Evolutionary conservation across 2,888 invertebrate genomes (phyloP).

Genomic region (Erebia epiphron): DNA sequence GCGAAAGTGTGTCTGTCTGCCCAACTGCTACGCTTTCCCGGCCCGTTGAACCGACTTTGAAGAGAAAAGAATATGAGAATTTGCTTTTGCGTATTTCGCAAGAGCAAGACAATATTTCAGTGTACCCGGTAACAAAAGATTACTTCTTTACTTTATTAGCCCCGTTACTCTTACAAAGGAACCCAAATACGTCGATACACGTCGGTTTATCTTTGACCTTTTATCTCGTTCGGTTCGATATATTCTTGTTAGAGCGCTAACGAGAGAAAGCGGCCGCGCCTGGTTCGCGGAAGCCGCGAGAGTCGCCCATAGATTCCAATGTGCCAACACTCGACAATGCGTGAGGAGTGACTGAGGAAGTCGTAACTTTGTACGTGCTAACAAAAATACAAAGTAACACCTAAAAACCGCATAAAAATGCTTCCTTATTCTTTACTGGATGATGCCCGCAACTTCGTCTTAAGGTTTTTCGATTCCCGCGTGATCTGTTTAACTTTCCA

Average conservation of each 20-base stretch:
- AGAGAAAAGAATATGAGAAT: too few relatives aligned
- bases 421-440: too few relatives aligned
- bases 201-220: constrained; percentile 34
- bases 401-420: background rate
- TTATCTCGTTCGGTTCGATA: constrained; percentile 44
- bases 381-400: background rate
- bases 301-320: constrained; percentile 35
- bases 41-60: too few relatives aligned
- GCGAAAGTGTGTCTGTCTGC: too few relatives aligned
- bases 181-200: constrained; percentile 20
- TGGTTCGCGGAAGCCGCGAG: constrained; percentile 44
- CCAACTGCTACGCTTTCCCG: too few relatives aligned
- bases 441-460: too few relatives aligned
- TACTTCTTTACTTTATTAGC: background rate
- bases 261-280: constrained; percentile 54
- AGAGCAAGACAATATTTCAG: background rate
- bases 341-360: constrained; percentile 3
- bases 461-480: too few relatives aligned
- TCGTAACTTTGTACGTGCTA: constrained; percentile 1
- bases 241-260: constrained; percentile 53
- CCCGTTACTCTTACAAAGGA: constrained; percentile 14
- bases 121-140: background rate
- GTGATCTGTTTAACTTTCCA: too few relatives aligned
- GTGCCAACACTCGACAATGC: background rate
- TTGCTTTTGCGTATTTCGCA: background rate